Conservation (phyloP, 2,113 vertebrate species). For the Gobio gobio region DNA sequence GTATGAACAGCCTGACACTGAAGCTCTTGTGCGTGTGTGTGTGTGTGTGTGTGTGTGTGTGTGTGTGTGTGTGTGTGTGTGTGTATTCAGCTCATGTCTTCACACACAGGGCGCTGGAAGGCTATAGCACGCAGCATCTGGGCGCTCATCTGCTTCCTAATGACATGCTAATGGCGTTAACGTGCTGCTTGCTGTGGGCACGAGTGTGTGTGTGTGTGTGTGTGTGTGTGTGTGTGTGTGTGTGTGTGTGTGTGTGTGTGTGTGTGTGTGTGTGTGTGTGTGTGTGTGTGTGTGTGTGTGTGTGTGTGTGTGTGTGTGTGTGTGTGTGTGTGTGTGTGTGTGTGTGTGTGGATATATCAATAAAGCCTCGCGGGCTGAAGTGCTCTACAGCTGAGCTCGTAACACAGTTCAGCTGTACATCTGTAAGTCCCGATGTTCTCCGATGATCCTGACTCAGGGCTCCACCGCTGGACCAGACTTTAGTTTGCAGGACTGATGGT, state of each 20-base stretch:
- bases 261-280: neutral
- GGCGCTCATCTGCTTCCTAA: conserved; percentile 43
- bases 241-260: neutral
- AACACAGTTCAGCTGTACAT: conserved; percentile 16
- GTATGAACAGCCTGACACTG: neutral
- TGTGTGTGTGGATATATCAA: conserved; percentile 21
- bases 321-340: conserved; percentile 13
- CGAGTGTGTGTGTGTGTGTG: neutral
- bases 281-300: no score
- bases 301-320: neutral
- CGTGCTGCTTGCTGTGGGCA: conserved; percentile 17
- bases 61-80: neutral
- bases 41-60: conserved; percentile 9
- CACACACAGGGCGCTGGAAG: conserved; percentile 25
- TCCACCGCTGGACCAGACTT: neutral
- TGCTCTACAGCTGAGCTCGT: conserved; percentile 18
- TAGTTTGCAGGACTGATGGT: neutral
- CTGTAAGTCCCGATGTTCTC: conserved; percentile 14
- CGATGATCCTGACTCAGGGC: neutral
- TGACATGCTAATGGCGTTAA: conserved; percentile 41
- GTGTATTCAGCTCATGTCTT: conserved; percentile 14
- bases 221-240: conserved; percentile 15
- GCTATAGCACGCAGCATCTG: conserved; percentile 31
- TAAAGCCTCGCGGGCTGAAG: conserved; percentile 22
- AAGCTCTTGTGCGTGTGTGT: neutral